Base-by-base conservation (phyloP, 2,888 invertebrate species). In the Neoascia interrupta region DNA sequence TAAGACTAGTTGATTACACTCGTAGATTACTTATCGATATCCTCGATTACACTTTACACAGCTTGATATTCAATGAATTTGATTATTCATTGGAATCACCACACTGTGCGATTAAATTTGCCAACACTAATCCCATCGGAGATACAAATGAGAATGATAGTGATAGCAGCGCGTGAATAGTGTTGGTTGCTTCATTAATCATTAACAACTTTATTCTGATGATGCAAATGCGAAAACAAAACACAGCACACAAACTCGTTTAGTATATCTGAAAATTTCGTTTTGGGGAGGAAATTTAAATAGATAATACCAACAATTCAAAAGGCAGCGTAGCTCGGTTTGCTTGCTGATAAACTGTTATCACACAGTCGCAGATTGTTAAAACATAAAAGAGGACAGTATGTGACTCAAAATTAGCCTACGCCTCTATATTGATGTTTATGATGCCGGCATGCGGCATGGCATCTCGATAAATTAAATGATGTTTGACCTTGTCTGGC, bases 401-500 rank as follows among this genome's bases (percentile, higher is more conserved):
- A 43, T 45, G 51, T 37, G 41, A 28, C 41, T 58, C n/a, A 36
- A 19, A 64, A 64, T 64, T 43, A 56, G 16, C 5, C 39, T 45
- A 16, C 39, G 3, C n/a, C 11, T 21, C n/a, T n/a, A n/a, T n/a
- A n/a, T n/a, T 13, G 16, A 49, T 58, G n/a, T 54, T 54, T 47
- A 31, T 47, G 45, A 10, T 39, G 15, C 16, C 18, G 15, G 37
- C 53, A 39, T 49, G 26, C n/a, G 18, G 34, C 11, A n/a, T 15
- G n/a, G 23, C 26, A 54, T 51, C 11, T 56, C 51, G 26, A 73
- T 66, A 58, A 66, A 19, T n/a, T 36, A 74, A 69, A 61, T 75
- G 63, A 69, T 75, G 28, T 43, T 31, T 68, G 43, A 74, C 61
- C 61, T 51, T 63, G 49, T 75, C 61, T 63, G 75, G 28, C 34